Conservation (phyloP, 2,113 vertebrate genomes). For the Chionis minor region DNA sequence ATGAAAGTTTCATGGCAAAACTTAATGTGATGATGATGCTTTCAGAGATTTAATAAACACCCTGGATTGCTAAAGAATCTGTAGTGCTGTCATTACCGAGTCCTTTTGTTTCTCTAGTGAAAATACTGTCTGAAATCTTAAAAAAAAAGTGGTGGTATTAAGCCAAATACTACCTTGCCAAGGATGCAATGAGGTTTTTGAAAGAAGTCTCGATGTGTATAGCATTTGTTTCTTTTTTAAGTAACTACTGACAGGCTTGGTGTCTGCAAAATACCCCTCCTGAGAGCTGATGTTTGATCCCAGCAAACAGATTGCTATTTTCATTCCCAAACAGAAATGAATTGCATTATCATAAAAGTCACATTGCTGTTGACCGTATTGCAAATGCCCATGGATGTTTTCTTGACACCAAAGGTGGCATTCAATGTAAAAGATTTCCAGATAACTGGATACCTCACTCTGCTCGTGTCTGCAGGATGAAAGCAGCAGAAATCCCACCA, state of each 20-base stretch:
- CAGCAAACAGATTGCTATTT: neutral
- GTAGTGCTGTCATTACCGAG: neutral
- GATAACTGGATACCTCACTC: neutral
- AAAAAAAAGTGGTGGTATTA: neutral
- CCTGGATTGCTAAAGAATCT: neutral
- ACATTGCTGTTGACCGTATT: neutral
- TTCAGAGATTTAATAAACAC: neutral
- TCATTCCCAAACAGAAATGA: slow-evolving; percentile 3
- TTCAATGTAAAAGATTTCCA: neutral
- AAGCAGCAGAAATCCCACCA: neutral
- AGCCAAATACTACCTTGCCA: neutral
- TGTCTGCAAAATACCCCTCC: neutral
- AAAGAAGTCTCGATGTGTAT: neutral
- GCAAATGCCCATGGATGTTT: neutral
- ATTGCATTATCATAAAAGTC: slow-evolving; percentile 20
- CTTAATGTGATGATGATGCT: neutral
- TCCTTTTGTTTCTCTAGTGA: neutral
- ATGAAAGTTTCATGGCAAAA: neutral
- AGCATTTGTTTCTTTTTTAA: neutral
- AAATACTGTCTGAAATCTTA: neutral
- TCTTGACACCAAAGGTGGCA: neutral
- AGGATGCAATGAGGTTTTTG: neutral
- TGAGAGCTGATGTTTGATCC: neutral
- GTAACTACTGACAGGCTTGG: neutral
- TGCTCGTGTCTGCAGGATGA: neutral